phyloP scores from a whole-genome alignment of 1,140 invertebrate genomes.

The Drosophila baimaii region DNA sequence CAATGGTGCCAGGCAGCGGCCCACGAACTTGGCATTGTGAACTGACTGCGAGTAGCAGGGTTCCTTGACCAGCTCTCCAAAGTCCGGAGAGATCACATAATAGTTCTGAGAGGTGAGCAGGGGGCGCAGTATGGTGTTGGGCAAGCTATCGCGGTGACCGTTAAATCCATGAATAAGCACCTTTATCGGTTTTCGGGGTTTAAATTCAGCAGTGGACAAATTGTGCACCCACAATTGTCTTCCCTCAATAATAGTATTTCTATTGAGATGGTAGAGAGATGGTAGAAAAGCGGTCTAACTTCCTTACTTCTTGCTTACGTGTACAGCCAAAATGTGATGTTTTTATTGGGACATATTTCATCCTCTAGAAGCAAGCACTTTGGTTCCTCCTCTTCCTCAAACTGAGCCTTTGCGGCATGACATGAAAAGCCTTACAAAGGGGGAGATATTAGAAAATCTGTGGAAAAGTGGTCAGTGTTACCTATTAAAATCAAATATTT shows the following conservation, averaged over 20 bases:
- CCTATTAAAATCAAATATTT: constrained; percentile 11
- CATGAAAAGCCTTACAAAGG: constrained; percentile 6
- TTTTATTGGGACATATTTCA: constrained; percentile 33
- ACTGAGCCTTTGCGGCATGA: background rate
- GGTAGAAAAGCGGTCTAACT: background rate
- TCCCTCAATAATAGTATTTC: background rate
- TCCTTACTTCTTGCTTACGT: constrained; percentile 18
- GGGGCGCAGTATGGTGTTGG: constrained; percentile 21
- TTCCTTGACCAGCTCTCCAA: background rate
- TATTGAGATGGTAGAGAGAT: background rate
- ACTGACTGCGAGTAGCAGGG: constrained; percentile 45
- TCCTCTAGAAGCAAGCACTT: constrained; percentile 8
- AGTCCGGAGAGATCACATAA: constrained; percentile 34
- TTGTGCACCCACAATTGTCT: background rate
- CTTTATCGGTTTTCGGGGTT: constrained; percentile 7
- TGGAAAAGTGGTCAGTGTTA: background rate
- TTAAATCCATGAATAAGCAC: constrained; percentile 45
- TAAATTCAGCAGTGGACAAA: background rate
- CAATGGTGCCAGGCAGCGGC: constrained; percentile 23
- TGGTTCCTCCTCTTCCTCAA: background rate
- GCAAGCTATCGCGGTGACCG: background rate
- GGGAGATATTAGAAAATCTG: background rate
- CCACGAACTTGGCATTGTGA: constrained; percentile 17
- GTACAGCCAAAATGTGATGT: constrained; percentile 43
- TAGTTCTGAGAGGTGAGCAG: background rate